Base-by-base conservation (phyloP, 2,113 vertebrate genomes). In the Elephantulus edwardii region DNA sequence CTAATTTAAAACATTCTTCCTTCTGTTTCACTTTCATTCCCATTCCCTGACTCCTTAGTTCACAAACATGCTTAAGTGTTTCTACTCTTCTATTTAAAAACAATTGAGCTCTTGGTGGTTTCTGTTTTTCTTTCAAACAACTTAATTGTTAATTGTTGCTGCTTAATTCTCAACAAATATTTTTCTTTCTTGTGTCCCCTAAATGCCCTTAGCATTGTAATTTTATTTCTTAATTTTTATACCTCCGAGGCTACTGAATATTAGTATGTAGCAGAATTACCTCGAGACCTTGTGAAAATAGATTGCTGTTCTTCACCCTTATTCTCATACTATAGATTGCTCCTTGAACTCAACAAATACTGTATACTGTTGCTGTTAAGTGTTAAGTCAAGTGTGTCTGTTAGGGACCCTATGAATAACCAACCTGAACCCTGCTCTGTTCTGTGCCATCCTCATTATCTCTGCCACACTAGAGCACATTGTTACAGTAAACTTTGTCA, bases 91-190 rank as follows among this genome's bases (percentile, higher is more conserved):
- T 48, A 3, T 92, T 91, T 44, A 19, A 83, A 82, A 86, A 30
- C 22, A 90, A 87, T 86, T 24, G 19, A 86, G 78, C 82, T 24
- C 87, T 46, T 22, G 83, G 44, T 91, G 60, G 72, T 86, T 89
- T 46, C 30, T 83, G 14, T 85, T 87, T 90, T 84, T 70, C 28
- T 91, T 91, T 76, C 8, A 79, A 12, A 54, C 11, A 86, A 28
- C 46, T 62, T 92, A 48, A 75, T 60, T 94, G 50, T 86, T 90
- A 83, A 62, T 83, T 60, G 13, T 78, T 92, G 62, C 46, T 90
- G 6, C 54, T 38, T 86, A 44, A 75, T 83, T 90, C 44, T 91
- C 30, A 71, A 8, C 70, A 22, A 35, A 48, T 88, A 66, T 72
- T 71, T 76, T 82, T 35, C 44, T 92, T 70, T 42, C 17, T 82